Evolutionary conservation across 2,888 invertebrate species (phyloP), one percentile per base, ranked within the genome.

Genomic region (Chouioia cunea): DNA sequence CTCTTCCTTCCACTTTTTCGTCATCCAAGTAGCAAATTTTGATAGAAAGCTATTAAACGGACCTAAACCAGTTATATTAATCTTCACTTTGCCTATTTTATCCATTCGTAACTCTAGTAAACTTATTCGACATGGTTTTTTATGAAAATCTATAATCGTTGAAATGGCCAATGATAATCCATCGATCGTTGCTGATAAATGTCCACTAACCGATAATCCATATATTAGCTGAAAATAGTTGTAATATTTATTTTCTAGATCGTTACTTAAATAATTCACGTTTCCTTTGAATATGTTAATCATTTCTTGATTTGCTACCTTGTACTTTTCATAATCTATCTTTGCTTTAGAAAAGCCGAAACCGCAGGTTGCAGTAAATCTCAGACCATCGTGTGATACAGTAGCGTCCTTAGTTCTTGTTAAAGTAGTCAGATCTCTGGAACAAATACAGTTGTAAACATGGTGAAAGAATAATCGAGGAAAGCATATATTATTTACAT

Each of bases 341-440:
- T 65, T 44, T 3, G 74, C 73, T 47, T 47, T 70, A 6, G 73
- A 64, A 22, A 80, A 56, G 48, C 75, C 76, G 47, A 80, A 75
- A 10, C 74, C 77, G 53, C 75, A 70, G 2, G 75, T 71, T 44
- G 73, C 71, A 1, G 69, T 22, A 12, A 76, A 74, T 27, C 74
- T 77, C n/a, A 20, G 15, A 4, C 74, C 75, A 2, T 69, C n/a
- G 27, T 75, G 74, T 6, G 69, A 66, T 15, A 79, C 56, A 15
- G 52, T 20, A 10, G 75, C 76, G 53, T 80, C 62, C 1, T 65
- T 70, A 14, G 58, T 75, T 73, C 78, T 75, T 18, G 62, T 64
- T 4, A 80, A 20, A 1, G 78, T 78, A 10, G 76, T 75, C 0
- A 80, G 47, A 66, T 78, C 75, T 36, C 80, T 80, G 63, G 8